Evolutionary conservation across 2,113 vertebrate species (phyloP).

Genomic region (Acinonyx jubatus): DNA sequence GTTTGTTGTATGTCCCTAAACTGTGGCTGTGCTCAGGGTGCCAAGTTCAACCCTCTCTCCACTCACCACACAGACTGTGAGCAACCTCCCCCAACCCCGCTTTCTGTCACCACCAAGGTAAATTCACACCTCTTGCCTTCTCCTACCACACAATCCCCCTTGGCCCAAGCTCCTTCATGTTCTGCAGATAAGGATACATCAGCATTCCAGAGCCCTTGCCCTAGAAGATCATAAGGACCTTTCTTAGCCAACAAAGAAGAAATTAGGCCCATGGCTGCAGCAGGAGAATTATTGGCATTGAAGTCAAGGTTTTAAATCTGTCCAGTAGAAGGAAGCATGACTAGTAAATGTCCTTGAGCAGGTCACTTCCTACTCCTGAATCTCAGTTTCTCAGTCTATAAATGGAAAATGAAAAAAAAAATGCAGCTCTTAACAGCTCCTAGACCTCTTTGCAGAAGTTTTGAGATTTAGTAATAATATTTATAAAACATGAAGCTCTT

Average conservation of each 20-base stretch:
- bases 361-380: neutral
- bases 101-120: too few relatives aligned
- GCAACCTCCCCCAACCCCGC: accelerated
- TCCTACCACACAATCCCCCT: too few relatives aligned
- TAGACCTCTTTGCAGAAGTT: neutral
- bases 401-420: neutral
- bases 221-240: neutral
- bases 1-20: too few relatives aligned
- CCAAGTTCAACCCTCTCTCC: neutral
- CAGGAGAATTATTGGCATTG: neutral
- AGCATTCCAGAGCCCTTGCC: neutral
- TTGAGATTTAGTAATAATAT: neutral
- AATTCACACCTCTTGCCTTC: neutral
- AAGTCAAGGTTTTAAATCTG: neutral
- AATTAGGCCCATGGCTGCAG: neutral
- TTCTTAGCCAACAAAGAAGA: neutral
- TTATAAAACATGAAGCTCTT: neutral
- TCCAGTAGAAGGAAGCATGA: neutral
- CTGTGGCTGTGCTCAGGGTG: accelerated
- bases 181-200: neutral
- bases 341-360: neutral
- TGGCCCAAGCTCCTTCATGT: neutral
- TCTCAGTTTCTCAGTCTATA: neutral
- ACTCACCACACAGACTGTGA: too few relatives aligned
- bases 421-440: too few relatives aligned